A percentile compares a stretch with the other conserved stretches of the same genome.
phyloP scores from a whole-genome alignment of 2,888 invertebrate genomes.

The Lysandra coridon region DNA sequence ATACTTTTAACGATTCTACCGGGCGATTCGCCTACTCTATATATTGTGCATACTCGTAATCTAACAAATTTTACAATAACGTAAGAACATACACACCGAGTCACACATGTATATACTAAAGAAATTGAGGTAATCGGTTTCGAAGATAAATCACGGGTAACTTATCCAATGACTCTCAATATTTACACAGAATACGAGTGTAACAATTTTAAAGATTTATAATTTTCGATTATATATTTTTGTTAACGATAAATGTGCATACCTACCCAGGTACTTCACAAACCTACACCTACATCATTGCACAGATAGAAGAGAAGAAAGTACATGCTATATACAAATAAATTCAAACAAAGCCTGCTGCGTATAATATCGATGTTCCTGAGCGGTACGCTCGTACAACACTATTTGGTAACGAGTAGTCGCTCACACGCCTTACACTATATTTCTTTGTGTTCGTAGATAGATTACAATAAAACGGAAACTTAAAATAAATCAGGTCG shows the following conservation, averaged over 20 bases:
- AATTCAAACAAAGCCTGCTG: conserved; percentile 46
- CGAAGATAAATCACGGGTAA: conserved; percentile 72
- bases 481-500: conserved; percentile 80
- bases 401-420: conserved; percentile 63
- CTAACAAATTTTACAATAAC: conserved; percentile 64
- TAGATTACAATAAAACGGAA: conserved; percentile 54
- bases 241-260: conserved; percentile 38
- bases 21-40: conserved; percentile 48
- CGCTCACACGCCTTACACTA: conserved; percentile 51
- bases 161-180: conserved; percentile 76
- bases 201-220: conserved; percentile 33
- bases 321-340: conserved; percentile 53
- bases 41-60: conserved; percentile 61
- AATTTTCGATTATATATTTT: conserved; percentile 32
- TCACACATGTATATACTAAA: conserved; percentile 70
- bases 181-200: conserved; percentile 62
- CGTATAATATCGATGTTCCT: conserved; percentile 40
- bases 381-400: conserved; percentile 58
- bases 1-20: conserved; percentile 50
- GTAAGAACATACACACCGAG: conserved; percentile 63
- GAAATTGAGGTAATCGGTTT: conserved; percentile 80
- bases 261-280: conserved; percentile 53
- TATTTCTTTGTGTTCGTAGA: conserved; percentile 47
- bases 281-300: conserved; percentile 58
- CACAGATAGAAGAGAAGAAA: conserved; percentile 52